These are phyloP conservation scores for Crax fasciolata DNA, from an alignment of 2,797 vertebrate genomes.

Conservation along the genomic window DNA sequence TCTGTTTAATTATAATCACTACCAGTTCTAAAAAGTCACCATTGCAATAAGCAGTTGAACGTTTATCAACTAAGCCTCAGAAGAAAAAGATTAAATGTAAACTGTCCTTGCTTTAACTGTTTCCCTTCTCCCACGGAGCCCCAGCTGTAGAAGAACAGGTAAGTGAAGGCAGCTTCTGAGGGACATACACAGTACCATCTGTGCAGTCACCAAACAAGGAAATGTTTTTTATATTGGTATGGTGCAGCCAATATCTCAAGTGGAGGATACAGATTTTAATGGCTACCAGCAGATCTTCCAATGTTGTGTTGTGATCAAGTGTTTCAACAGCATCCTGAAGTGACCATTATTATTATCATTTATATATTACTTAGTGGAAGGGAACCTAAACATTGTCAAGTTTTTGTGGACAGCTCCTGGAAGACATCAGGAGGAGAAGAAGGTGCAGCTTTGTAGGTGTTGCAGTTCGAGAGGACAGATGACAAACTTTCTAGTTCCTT, in stretches of 20 bases:
- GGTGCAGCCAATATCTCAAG: not conserved
- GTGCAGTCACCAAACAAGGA: not conserved
- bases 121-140: not conserved
- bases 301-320: not conserved
- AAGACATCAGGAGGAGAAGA: constrained; percentile 21
- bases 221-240: not conserved
- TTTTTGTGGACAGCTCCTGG: not conserved
- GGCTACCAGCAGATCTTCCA: not conserved
- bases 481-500: not conserved
- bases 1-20: constrained; percentile 45
- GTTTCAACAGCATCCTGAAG: constrained; percentile 14
- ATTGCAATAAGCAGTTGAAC: not conserved
- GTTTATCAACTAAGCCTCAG: constrained; percentile 7
- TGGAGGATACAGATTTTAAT: not conserved
- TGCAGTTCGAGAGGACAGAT: not conserved
- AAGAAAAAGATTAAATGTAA: constrained; percentile 35
- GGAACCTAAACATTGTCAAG: not conserved
- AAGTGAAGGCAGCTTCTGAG: not conserved
- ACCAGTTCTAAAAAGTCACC: constrained; percentile 27
- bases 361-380: not conserved
- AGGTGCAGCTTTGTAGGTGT: not conserved
- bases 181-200: rapidly evolving
- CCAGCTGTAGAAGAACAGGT: not conserved
- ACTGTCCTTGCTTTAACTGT: not conserved
- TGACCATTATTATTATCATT: not conserved